Evolutionary conservation across 2,888 invertebrate species (phyloP), one percentile per base, ranked within the genome.

Genomic region (Nymphalis c-album): DNA sequence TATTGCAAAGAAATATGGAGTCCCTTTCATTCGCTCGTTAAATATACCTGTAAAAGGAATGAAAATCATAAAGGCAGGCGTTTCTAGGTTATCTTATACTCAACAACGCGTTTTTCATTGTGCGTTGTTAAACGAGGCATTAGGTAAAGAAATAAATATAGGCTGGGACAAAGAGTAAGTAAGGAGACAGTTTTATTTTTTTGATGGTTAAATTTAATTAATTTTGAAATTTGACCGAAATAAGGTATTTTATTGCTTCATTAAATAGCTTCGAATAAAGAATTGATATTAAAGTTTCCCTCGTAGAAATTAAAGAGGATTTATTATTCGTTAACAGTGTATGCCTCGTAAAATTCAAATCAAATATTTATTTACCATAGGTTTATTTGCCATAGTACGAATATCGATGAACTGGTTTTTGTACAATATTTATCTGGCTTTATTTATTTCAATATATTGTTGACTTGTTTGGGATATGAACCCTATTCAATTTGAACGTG

Each of bases 51-150:
- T 22, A 51, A 51, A 51, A 40, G 40, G 51, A 26, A 26, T 53
- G 22, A 53, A 53, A 53, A 22, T 53, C 53, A 53, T 53, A 53
- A 53, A 53, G 53, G 22, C 53, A 53, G 22, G 26, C 53, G 22
- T 53, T 53, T 51, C 26, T 53, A 53, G 26, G 26, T 53, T 53
- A 22, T 26, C 53, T 53, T 51, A 20, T 51, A 20, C 22, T 22
- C 22, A 51, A 51, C 22, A 2, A 50, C 18, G 10, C 18, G 50
- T 50, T 50, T 20, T 18, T 22, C 13, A 51, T 51, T 51, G 50
- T 51, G 10, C 50, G 50, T 20, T 48, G 48, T 48, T 18, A 20
- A 13, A 50, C 22, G 40, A 50, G 50, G 7, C 20, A 22, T 50
- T 50, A 50, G 20, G 20, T 50, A 50, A 50, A 20, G 20, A 18